Evolutionary conservation across 1,140 invertebrate species (phyloP), one percentile per base, ranked within the genome.

Genomic region (Andrena cerasifolii): DNA sequence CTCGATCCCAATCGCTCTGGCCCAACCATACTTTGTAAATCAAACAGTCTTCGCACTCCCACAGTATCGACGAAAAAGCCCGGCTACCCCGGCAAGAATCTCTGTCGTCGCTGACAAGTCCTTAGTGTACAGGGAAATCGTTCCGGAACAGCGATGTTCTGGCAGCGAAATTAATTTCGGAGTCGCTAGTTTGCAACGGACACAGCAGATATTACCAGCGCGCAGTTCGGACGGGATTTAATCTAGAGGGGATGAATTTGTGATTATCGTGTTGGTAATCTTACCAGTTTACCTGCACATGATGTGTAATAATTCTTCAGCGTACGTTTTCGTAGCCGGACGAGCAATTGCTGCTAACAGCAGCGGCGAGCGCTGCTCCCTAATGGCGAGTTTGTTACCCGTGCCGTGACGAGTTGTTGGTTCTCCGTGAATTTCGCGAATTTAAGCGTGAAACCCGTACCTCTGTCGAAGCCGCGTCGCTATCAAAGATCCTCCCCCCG

Each of bases 221-320:
- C 63, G 51, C 10, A 24, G 31, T 14, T 21, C 47, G 14, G 21
- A 33, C 14, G 0, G 47, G 63, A 75, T 68, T 67, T 67, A 75
- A 75, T 53, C 61, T 26, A 12, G 36, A 3, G 36, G 24, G 47
- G 62, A 66, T 47, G 73, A 67, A 76, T 66, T 68, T 21, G 51
- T 16, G 63, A 76, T 76, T 76, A 68, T 68, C 40, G 51, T 58
- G 65, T 76, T 66, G 21, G 49, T 65, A 66, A 74, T 74, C 72
- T 74, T 74, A 74, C 72, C 33, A 66, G 72, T 66, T 76, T 59
- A 68, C 43, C 73, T 76, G 63, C 40, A 18, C 65, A 28, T 68
- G 73, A 76, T 58, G 53, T 45, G 73, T 56, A 47, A 76, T 76
- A 76, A 76, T 76, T 76, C 73, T 76, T 76, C 53, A 18, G 33